Conservation (phyloP, 2,113 vertebrate species). For the Sminthopsis crassicaudata region DNA sequence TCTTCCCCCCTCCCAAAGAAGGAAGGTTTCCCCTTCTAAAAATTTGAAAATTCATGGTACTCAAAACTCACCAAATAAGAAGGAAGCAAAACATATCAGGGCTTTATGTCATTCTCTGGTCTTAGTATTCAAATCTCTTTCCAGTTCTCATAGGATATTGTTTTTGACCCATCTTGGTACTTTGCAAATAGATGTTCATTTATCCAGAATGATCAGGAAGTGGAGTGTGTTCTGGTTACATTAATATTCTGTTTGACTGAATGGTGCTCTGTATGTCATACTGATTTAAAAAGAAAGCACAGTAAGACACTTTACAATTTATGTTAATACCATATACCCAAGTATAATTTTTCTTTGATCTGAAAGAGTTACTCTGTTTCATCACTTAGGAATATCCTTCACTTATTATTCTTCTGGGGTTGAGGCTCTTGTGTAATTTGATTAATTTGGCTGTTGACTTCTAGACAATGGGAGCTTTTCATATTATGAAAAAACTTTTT, state of each 20-base stretch:
- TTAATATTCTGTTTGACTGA: slow-evolving; percentile 11
- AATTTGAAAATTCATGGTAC: neutral
- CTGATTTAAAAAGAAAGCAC: slow-evolving; percentile 25
- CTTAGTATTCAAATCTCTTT: neutral
- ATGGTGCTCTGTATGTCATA: neutral
- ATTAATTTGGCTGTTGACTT: slow-evolving; percentile 46
- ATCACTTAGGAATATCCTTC: neutral
- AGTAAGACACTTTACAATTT: neutral
- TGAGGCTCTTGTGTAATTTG: neutral
- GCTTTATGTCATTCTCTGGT: neutral
- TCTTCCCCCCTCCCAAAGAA: neutral
- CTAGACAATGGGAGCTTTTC: slow-evolving; percentile 67
- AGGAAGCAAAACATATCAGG: neutral
- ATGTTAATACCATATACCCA: neutral
- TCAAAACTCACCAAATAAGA: neutral
- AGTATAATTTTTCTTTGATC: neutral
- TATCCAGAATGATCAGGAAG: slow-evolving; percentile 60
- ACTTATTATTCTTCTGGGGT: neutral
- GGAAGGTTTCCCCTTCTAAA: neutral
- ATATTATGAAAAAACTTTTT: neutral
- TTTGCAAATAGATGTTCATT: slow-evolving; percentile 21
- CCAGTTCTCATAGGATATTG: neutral
- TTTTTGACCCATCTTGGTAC: neutral
- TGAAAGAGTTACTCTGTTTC: slow-evolving; percentile 10
- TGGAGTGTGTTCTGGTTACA: neutral